Percentiles rank a stretch among this genome's conserved stretches.
Evolutionary conservation across 1,140 invertebrate genomes (phyloP).

Genomic region (Halictus rubicundus): DNA sequence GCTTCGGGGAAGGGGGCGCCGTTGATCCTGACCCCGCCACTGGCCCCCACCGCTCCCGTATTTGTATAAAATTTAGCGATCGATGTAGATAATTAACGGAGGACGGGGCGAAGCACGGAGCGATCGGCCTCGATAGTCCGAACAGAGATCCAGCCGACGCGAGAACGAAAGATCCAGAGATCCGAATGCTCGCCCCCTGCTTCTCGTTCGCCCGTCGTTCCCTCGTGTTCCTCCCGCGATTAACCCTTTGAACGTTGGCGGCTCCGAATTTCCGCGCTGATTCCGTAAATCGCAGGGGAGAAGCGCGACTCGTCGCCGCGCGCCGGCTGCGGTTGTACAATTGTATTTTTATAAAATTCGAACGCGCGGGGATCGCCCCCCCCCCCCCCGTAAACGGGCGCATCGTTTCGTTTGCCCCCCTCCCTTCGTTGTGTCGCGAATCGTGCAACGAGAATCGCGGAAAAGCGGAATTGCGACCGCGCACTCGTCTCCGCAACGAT

Average conservation of each 20-base stretch:
- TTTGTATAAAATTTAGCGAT: conserved; percentile 76
- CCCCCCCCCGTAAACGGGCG: no score
- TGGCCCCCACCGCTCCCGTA: conserved; percentile 20
- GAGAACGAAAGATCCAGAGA: background rate
- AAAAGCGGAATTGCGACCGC: background rate
- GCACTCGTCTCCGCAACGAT: no score
- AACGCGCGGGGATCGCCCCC: no score
- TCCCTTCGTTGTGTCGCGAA: background rate
- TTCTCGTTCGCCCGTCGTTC: background rate
- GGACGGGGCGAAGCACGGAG: conserved; percentile 22
- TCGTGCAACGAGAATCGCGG: conserved; percentile 16
- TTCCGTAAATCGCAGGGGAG: background rate
- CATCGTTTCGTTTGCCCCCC: no score
- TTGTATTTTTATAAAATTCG: background rate
- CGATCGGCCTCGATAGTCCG: conserved; percentile 9
- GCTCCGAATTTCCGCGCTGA: background rate
- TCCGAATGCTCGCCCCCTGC: background rate
- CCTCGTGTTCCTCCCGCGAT: background rate
- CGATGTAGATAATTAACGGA: conserved; percentile 74
- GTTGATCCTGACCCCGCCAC: background rate
- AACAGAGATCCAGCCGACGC: no score
- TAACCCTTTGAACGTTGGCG: conserved; percentile 6
- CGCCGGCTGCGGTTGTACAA: background rate
- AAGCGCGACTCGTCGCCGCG: conserved; percentile 9
- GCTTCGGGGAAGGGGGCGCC: conserved; percentile 14